A percentile compares a stretch with the other conserved stretches of the same genome.
These are phyloP conservation scores for Rhodinocichla rosea DNA, from an alignment of 2,113 vertebrate genomes.

Conservation along the genomic window DNA sequence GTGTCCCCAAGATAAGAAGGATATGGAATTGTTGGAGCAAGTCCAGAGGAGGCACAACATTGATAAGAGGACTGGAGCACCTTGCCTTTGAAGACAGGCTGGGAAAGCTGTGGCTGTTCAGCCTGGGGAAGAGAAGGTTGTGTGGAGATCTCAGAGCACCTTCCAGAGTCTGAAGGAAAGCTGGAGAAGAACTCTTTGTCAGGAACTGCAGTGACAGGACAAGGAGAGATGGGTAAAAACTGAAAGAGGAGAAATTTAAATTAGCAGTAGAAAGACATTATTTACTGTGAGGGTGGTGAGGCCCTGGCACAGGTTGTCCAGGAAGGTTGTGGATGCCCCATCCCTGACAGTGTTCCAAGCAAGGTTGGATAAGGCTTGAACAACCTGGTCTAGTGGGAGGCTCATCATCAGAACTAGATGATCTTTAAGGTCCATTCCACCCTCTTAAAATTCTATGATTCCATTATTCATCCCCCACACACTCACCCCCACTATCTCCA, in stretches of 20 bases:
- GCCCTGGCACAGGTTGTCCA: not conserved
- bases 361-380: not conserved
- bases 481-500: not conserved
- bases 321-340: not conserved
- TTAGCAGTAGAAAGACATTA: not conserved
- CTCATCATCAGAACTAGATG: not conserved
- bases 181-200: not conserved
- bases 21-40: not conserved
- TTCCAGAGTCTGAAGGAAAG: not conserved
- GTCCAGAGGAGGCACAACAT: not conserved
- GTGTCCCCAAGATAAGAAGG: not conserved
- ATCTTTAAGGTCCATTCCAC: not conserved
- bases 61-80: not conserved
- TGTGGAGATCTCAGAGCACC: not conserved
- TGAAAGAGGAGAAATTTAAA: not conserved
- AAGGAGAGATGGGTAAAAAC: not conserved
- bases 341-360: not conserved
- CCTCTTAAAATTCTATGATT: not conserved
- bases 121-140: not conserved
- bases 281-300: not conserved
- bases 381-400: not conserved
- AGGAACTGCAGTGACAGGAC: not conserved
- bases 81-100: not conserved
- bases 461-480: fast-evolving
- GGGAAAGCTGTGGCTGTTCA: not conserved